Conservation (phyloP, 2,113 vertebrate species). For the Nerophis lumbriciformis region DNA sequence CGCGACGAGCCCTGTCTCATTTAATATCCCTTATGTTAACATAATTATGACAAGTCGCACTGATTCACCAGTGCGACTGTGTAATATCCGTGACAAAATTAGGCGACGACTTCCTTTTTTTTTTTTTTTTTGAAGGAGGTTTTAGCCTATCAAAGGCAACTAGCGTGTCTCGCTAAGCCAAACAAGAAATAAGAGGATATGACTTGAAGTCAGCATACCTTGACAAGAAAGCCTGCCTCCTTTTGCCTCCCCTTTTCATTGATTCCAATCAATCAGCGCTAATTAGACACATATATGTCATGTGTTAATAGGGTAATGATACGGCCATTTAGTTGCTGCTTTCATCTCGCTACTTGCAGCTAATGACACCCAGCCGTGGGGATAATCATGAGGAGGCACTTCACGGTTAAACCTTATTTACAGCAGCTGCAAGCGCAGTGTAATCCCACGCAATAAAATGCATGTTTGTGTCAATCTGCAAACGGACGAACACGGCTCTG, state of each 20-base stretch:
- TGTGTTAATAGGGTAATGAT: constrained; percentile 65
- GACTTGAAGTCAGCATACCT: constrained; percentile 53
- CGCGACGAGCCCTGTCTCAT: constrained; percentile 67
- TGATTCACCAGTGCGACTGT: constrained; percentile 57
- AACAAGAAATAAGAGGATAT: constrained; percentile 63
- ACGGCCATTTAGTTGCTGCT: constrained; percentile 60
- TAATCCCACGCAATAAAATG: constrained; percentile 60
- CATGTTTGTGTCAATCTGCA: constrained; percentile 48
- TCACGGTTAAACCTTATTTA: constrained; percentile 64
- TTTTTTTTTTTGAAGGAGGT: constrained; percentile 14
- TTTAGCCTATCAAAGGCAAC: constrained; percentile 64
- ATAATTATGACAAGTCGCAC: constrained; percentile 69
- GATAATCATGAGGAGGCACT: constrained; percentile 52
- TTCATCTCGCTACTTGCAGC: constrained; percentile 61
- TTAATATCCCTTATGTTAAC: constrained; percentile 62
- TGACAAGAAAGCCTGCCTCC: constrained; percentile 53
- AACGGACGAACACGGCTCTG: constrained; percentile 47
- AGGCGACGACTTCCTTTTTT: constrained; percentile 55
- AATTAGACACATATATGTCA: constrained; percentile 68
- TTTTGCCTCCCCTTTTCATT: constrained; percentile 44
- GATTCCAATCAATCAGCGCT: constrained; percentile 68
- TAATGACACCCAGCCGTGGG: constrained; percentile 61
- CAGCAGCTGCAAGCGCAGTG: constrained; percentile 54
- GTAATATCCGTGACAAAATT: constrained; percentile 70
- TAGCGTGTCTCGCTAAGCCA: constrained; percentile 54